Evolutionary conservation across 2,113 vertebrate species (phyloP).

Genomic region (Agelaius phoeniceus): DNA sequence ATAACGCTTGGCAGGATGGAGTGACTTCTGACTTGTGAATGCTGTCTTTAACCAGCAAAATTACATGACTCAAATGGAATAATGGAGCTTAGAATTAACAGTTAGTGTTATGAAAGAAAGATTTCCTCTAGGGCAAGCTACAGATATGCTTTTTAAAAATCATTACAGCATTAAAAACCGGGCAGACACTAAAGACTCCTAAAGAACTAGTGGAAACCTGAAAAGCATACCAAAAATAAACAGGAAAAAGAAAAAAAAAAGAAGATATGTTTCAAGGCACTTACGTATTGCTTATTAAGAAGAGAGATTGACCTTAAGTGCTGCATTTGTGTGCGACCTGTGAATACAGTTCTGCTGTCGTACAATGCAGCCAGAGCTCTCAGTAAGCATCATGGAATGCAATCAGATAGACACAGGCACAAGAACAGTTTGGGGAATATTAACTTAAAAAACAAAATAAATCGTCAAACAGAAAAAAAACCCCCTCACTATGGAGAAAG

Average conservation of each 20-base stretch:
- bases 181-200: not conserved
- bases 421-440: conserved; percentile 45
- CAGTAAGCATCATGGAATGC: conserved; percentile 67
- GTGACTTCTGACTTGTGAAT: conserved; percentile 55
- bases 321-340: conserved; percentile 40
- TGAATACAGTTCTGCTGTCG: conserved; percentile 38
- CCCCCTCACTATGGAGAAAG: conserved; percentile 21
- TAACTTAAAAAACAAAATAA: conserved; percentile 16
- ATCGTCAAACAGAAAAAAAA: conserved; percentile 31
- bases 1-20: conserved; percentile 60
- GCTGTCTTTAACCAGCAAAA: conserved; percentile 70
- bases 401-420: conserved; percentile 60
- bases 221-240: conserved; percentile 29
- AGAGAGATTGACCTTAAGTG: conserved; percentile 73
- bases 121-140: conserved; percentile 66
- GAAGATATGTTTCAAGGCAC: conserved; percentile 77
- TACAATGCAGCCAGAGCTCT: conserved; percentile 62
- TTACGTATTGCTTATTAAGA: conserved; percentile 82
- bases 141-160: conserved; percentile 69
- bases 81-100: conserved; percentile 73
- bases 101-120: conserved; percentile 73
- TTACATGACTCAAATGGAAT: conserved; percentile 68
- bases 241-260: not conserved
- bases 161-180: conserved; percentile 51
- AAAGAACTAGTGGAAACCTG: conserved; percentile 36